phyloP scores from a whole-genome alignment of 2,888 invertebrate species.

The Andrena praecox region DNA sequence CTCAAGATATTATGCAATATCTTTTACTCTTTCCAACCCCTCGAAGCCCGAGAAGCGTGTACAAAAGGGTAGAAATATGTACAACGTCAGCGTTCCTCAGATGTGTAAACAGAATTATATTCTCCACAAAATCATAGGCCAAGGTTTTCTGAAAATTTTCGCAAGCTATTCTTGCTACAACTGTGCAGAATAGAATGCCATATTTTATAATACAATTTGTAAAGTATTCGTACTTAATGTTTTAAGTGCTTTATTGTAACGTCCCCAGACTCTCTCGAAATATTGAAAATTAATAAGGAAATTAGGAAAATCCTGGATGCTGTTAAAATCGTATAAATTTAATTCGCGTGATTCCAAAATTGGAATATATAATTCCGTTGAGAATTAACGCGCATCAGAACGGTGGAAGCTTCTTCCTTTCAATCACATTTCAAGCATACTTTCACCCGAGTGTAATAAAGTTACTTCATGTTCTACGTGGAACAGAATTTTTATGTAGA shows the following conservation, averaged over 20 bases:
- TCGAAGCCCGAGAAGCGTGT: slow-evolving; percentile 46
- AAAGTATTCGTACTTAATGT: no score
- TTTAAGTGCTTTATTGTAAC: no score
- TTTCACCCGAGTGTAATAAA: slow-evolving; percentile 14
- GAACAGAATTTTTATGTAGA: slow-evolving; percentile 34
- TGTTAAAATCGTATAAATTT: background rate
- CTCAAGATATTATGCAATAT: slow-evolving; percentile 62
- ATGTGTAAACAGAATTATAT: background rate
- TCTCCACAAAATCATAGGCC: no score
- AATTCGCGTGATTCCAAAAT: background rate
- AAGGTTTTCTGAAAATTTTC: no score
- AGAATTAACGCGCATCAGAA: background rate
- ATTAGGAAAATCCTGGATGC: no score
- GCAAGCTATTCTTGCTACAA: no score
- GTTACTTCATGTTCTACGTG: slow-evolving; percentile 9
- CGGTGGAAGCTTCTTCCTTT: background rate
- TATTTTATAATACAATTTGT: no score
- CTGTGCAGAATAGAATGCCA: no score
- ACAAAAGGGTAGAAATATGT: background rate
- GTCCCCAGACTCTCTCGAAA: no score
- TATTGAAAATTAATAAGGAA: no score
- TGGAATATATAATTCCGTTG: no score
- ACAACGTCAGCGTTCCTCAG: background rate
- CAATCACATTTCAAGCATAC: slow-evolving; percentile 43
- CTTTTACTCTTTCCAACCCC: slow-evolving; percentile 69